Conservation (phyloP, 53 echinoderm and acorn worm species). For the Echinarachnius parma region DNA sequence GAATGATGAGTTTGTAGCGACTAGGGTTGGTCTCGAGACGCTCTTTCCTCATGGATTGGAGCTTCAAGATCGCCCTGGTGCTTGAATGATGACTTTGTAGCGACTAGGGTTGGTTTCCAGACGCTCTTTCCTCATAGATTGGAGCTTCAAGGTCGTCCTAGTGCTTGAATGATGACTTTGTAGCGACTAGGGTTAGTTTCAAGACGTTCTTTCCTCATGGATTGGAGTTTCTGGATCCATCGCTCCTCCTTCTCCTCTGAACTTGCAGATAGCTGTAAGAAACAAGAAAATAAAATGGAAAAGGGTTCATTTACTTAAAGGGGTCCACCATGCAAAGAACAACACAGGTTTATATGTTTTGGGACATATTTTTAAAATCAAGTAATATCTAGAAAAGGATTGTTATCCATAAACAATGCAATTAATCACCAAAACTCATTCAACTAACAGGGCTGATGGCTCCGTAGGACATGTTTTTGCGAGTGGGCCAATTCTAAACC, state of each 20-base stretch:
- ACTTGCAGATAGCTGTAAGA: slow-evolving; percentile 60
- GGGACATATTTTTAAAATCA: no score
- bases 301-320: no score
- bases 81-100: slow-evolving; percentile 60
- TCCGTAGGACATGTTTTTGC: no score
- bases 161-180: slow-evolving; percentile 60
- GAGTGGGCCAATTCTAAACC: no score
- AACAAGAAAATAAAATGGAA: no score
- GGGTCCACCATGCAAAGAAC: no score
- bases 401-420: no score
- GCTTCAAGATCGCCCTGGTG: slow-evolving; percentile 66
- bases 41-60: slow-evolving; percentile 61
- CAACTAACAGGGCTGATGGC: no score
- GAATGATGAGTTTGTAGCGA: slow-evolving; percentile 58
- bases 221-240: slow-evolving; percentile 66
- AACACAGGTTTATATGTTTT: no score
- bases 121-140: slow-evolving; percentile 62
- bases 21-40: slow-evolving; percentile 53
- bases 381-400: no score
- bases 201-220: slow-evolving; percentile 61
- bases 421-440: no score
- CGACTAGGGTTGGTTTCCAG: slow-evolving; percentile 50
- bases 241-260: slow-evolving; percentile 68
- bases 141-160: no score
- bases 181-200: slow-evolving; percentile 54